Base-by-base conservation (phyloP, 2,888 invertebrate species). In the Caenorhabditis auriculariae region DNA sequence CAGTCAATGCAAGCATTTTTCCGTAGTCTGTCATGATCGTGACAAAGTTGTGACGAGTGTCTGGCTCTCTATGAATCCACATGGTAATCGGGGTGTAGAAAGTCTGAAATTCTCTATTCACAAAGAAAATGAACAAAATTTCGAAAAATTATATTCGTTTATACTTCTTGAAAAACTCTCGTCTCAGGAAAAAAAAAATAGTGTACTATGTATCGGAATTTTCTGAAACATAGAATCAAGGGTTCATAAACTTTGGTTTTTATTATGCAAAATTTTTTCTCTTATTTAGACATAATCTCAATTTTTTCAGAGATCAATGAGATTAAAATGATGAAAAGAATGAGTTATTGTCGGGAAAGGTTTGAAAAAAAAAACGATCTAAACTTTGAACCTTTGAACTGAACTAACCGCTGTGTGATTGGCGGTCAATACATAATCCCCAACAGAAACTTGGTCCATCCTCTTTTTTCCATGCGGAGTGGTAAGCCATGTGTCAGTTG, bases 21-120 rank as follows among this genome's bases (percentile, higher is more conserved):
- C 69, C 69, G 27, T 69, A 69, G 38, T 69, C 69, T 15, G 69
- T 69, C 66, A 69, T 69, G 42, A 69, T 59, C 7, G 69, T 69
- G 23, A 47, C 28, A 38, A 69, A 69, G 12, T 64, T 38, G 35
- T 60, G 55, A 4, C 48, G 26, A 15, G 49, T 53, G 12, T 69
- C 64, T n/a, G 66, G 66, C 29, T 66, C 63, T n/a, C 63, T 44
- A 35, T 63, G 63, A 54, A 63, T 58, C 63, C 63, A 63, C 44
- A 53, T 54, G 44, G 57, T 63, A 45, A 63, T 52, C 43, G 63
- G 65, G 26, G 66, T 54, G 46, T 55, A 70, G 48, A 50, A 66
- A 2, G 60, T 54, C 65, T 69, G 32, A 28, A 50, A 37, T 12
- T 27, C 39, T 28, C 37, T 15, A 27, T 29, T 12, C 29, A 12